Conservation (phyloP, 2,888 invertebrate species). For the Drosophila suboccidentalis region DNA sequence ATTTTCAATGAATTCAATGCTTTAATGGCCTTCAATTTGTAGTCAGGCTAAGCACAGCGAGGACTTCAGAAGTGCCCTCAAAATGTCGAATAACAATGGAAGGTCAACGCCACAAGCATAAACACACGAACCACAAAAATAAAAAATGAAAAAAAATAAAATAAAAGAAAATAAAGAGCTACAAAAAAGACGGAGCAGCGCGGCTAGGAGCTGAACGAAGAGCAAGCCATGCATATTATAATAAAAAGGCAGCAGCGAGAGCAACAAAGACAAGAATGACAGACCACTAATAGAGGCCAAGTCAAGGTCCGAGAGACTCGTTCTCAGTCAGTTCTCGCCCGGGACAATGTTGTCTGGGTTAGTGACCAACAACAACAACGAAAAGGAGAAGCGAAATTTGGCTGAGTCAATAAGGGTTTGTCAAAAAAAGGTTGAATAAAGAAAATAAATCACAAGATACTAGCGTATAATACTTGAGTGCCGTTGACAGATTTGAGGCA, state of each 20-base stretch:
- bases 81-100: conserved; percentile 65
- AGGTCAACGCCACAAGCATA: conserved; percentile 56
- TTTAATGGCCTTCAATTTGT: conserved; percentile 33
- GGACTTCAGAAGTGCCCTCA: conserved; percentile 42
- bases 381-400: conserved; percentile 41
- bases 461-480: conserved; percentile 30
- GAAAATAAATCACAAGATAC: background rate
- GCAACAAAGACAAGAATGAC: conserved; percentile 48
- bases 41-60: background rate
- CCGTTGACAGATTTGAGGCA: conserved; percentile 49
- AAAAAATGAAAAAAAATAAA: conserved; percentile 54
- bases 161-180: conserved; percentile 28
- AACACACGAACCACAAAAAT: conserved; percentile 1
- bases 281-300: conserved; percentile 62
- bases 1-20: conserved; percentile 24
- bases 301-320: conserved; percentile 44
- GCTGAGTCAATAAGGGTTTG: conserved; percentile 49
- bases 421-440: conserved; percentile 4
- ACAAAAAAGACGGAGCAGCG: conserved; percentile 20
- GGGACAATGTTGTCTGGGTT: conserved; percentile 53
- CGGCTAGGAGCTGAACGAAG: conserved; percentile 22
- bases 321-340: conserved; percentile 43
- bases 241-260: background rate
- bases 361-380: conserved; percentile 49
- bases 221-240: background rate